phyloP scores from a whole-genome alignment of 2,888 invertebrate genomes.

The Caenorhabditis drosophilae region DNA sequence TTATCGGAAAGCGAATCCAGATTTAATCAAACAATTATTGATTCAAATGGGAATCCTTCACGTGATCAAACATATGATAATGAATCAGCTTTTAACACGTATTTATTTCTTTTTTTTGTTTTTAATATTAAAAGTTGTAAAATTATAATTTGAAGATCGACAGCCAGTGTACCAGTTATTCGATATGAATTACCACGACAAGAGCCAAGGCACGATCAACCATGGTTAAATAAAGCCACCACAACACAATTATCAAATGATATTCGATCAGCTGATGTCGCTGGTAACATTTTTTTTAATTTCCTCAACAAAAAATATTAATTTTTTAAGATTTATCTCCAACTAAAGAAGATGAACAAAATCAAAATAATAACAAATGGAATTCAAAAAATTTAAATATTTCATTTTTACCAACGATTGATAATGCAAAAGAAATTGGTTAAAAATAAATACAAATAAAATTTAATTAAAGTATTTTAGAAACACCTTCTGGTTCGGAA shows the following conservation, averaged over 20 bases:
- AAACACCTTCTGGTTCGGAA: constrained; percentile 4
- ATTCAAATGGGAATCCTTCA: constrained; percentile 6
- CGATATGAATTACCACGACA: constrained; percentile 53
- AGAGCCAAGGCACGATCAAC: constrained; percentile 43
- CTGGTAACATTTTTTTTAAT: neutral
- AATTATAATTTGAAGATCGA: constrained; percentile 17
- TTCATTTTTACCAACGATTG: constrained; percentile 5
- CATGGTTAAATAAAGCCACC: constrained; percentile 40
- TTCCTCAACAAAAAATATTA: neutral
- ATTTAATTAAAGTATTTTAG: neutral
- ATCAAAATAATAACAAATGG: constrained; percentile 21
- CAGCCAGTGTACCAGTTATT: constrained; percentile 25
- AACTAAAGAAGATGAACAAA: constrained; percentile 2
- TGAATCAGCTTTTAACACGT: constrained; percentile 19
- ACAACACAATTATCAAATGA: neutral
- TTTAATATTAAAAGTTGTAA: neutral
- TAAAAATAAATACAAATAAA: too few relatives aligned
- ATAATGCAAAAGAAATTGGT: neutral
- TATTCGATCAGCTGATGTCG: neutral
- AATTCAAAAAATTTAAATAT: constrained; percentile 28
- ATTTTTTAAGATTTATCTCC: neutral
- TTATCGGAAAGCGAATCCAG: neutral
- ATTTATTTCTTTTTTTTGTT: neutral
- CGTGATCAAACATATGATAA: constrained; percentile 9
- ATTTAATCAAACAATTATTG: constrained; percentile 4